Evolutionary conservation across 2,113 vertebrate species (phyloP), one percentile per base, ranked within the genome.

Genomic region (Pituophis catenifer): DNA sequence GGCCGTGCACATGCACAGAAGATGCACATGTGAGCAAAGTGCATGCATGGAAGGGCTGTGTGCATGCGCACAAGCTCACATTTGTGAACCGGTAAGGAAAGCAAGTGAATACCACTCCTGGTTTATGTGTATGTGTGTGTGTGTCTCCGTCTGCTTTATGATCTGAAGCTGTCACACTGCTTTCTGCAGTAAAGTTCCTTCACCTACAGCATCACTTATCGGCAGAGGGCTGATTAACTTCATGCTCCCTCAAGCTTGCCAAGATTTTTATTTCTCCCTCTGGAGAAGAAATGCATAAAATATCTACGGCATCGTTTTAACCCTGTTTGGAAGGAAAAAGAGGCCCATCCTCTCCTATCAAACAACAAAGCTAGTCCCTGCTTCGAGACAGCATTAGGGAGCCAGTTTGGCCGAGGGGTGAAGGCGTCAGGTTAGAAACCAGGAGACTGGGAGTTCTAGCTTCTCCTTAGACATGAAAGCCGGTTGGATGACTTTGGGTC

Each of bases 161-260:
- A 70, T 91, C 59, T 26, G 10, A 0, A 3, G 88, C 93, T 89
- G 86, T 86, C 91, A 33, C 90, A 23, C 8, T 6, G 90, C 93
- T 88, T 62, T 86, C 93, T 15, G 86, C 93, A 95, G 90, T 81
- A 53, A 54, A n/a, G 62, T 88, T 88, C 88, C 0, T 1, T 58
- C 65, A 91, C 91, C 57, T 1, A 26, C 55, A 54, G 94, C 0
- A 33, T 85, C 3, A 55, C 86, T 29, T 38, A 86, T 92, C 0
- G 15, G 44, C 50, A 12, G 0, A 1, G 90, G 4, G 24, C 90
- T 95, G 95, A 96, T 92, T 0, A 6, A 93, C 91, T 94, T 93
- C 95, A 95, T 94, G 59, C 59, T 94, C 12, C 90, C 65, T n/a
- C 0, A 8, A 81, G 55, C 86, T 94, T 86, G 91, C 96, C 96